These are phyloP conservation scores for Spizaetus ornatus DNA, from an alignment of 2,113 vertebrate species.

Conservation along the genomic window DNA sequence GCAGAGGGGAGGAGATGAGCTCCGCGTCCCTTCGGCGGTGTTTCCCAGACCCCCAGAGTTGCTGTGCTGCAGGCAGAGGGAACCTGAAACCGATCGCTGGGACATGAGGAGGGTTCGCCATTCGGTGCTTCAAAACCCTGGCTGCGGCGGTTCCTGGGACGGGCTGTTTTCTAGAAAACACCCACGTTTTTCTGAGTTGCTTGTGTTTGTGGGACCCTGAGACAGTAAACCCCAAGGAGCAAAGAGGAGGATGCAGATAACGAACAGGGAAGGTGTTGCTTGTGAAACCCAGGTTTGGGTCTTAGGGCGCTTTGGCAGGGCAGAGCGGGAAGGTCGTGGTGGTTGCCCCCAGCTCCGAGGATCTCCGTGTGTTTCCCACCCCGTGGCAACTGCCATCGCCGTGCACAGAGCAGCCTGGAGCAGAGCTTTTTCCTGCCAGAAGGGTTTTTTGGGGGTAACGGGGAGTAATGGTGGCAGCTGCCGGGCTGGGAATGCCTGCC, in stretches of 20 bases:
- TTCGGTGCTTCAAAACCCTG: neutral
- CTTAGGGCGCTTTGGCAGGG: neutral
- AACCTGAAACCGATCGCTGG: neutral
- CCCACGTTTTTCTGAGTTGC: neutral
- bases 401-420: neutral
- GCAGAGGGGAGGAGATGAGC: neutral
- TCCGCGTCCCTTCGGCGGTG: accelerated
- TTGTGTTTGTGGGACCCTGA: neutral
- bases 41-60: neutral
- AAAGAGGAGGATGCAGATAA: neutral
- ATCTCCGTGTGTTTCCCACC: accelerated
- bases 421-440: neutral
- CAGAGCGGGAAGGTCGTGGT: neutral
- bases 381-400: accelerated
- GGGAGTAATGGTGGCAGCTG: neutral
- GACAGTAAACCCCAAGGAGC: neutral
- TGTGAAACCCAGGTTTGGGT: neutral
- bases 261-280: too few relatives aligned
- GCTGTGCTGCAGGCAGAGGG: neutral
- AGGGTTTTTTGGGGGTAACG: accelerated
- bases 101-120: neutral
- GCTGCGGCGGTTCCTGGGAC: neutral
- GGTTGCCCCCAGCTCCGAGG: neutral
- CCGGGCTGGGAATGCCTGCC: neutral
- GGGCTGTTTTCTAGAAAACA: neutral